Percentiles rank a stretch among this genome's conserved stretches.
Conservation (phyloP, 1,140 invertebrate species). For the Leucophenga varia region DNA sequence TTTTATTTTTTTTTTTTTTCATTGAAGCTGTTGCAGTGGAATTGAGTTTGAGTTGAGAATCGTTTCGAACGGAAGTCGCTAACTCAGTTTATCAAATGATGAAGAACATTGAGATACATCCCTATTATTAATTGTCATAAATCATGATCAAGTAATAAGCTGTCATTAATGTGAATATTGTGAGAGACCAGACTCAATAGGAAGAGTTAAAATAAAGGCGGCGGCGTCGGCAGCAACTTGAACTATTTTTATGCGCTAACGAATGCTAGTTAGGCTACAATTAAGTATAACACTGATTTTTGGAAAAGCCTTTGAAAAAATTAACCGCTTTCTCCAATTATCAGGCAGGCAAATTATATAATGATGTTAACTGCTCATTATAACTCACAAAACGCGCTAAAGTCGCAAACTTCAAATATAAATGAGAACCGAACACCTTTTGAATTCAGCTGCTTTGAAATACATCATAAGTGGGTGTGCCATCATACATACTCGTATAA, state of each 20-base stretch:
- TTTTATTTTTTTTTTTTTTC: too few relatives aligned
- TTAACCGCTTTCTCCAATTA: too few relatives aligned
- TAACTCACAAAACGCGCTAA: too few relatives aligned
- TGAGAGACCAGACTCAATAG: conserved; percentile 5
- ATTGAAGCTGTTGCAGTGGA: too few relatives aligned
- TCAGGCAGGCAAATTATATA: conserved; percentile 38
- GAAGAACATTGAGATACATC: conserved; percentile 21
- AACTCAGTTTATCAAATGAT: conserved; percentile 10
- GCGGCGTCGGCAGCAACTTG: conserved; percentile 11
- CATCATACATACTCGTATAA: conserved; percentile 33
- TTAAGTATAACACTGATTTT: too few relatives aligned
- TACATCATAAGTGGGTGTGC: conserved; percentile 30
- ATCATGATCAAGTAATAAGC: conserved; percentile 46
- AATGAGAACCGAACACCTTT: too few relatives aligned
- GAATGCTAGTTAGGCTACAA: conserved; percentile 1
- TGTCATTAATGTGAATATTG: too few relatives aligned
- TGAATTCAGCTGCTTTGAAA: conserved; percentile 1
- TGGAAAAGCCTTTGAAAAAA: too few relatives aligned
- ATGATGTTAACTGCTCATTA: conserved; percentile 40
- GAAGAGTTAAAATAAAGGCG: conserved; percentile 4
- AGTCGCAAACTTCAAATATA: conserved; percentile 22
- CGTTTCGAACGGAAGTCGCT: conserved; percentile 38
- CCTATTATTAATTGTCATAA: conserved; percentile 56
- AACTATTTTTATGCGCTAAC: conserved; percentile 20
- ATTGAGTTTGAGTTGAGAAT: too few relatives aligned